A percentile compares a stretch with the other conserved stretches of the same genome.
Evolutionary conservation across 2,113 vertebrate genomes (phyloP).

Genomic region (Amphilophus citrinellus): DNA sequence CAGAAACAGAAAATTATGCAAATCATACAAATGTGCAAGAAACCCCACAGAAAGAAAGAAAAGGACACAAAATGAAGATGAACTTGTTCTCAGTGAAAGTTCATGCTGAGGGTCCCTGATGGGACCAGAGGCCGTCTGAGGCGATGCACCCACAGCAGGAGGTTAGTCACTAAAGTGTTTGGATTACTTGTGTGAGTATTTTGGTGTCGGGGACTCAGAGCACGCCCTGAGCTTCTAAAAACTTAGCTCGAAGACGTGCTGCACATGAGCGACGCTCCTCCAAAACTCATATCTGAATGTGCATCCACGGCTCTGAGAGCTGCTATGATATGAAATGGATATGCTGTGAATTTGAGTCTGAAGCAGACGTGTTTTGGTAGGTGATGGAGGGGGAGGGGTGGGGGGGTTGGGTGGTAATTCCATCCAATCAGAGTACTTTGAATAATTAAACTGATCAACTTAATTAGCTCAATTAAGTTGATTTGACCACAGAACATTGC

Average conservation of each 20-base stretch:
- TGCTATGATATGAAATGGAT: neutral
- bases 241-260: neutral
- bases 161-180: neutral
- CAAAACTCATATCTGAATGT: neutral
- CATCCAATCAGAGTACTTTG: slow-evolving; percentile 79
- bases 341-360: neutral
- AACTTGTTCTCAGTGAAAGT: neutral
- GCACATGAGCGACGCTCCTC: neutral
- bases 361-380: slow-evolving; percentile 9
- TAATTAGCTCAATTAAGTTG: slow-evolving; percentile 84
- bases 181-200: neutral
- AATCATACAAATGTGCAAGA: neutral
- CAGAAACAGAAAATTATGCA: neutral
- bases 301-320: neutral
- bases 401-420: slow-evolving; percentile 38
- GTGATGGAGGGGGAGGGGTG: slow-evolving; percentile 20
- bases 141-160: neutral
- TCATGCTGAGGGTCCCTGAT: neutral
- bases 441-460: slow-evolving; percentile 84
- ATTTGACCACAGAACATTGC: slow-evolving; percentile 81
- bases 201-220: neutral
- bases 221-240: neutral
- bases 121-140: neutral
- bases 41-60: no score
- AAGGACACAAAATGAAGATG: neutral